A percentile compares a stretch with the other conserved stretches of the same genome.
These are phyloP conservation scores for Phylloscopus trochiloides DNA, from an alignment of 2,113 vertebrate species.

Conservation along the genomic window DNA sequence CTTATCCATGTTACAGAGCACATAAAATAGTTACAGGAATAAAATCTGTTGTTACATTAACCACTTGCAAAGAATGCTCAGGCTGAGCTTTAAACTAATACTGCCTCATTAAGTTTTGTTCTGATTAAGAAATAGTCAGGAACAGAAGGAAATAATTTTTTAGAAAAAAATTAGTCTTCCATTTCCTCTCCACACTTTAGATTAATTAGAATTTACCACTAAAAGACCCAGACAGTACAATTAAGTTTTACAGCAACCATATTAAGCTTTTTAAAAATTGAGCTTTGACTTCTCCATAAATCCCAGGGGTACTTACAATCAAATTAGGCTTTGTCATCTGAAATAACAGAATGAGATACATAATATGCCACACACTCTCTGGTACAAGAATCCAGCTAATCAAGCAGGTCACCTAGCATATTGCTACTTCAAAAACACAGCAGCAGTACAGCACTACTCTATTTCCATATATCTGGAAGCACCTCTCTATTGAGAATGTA, in stretches of 20 bases:
- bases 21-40: conserved; percentile 26
- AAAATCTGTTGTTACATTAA: conserved; percentile 34
- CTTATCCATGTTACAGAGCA: neutral
- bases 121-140: conserved; percentile 32
- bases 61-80: neutral
- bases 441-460: neutral
- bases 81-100: conserved; percentile 17
- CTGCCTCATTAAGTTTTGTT: conserved; percentile 53
- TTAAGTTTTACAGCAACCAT: conserved; percentile 54
- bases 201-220: conserved; percentile 61
- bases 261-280: conserved; percentile 51
- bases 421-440: neutral
- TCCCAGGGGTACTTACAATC: conserved; percentile 34
- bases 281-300: conserved; percentile 31
- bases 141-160: conserved; percentile 35
- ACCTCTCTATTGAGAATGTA: neutral
- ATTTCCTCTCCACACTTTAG: conserved; percentile 56
- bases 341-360: conserved; percentile 16
- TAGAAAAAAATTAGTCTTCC: neutral
- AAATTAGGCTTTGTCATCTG: conserved; percentile 37
- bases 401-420: neutral
- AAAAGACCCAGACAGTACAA: conserved; percentile 40
- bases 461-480: neutral
- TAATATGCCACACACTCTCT: neutral
- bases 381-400: neutral